These are phyloP conservation scores for Sinosuthora webbiana DNA, from an alignment of 2,113 vertebrate genomes.

Conservation along the genomic window DNA sequence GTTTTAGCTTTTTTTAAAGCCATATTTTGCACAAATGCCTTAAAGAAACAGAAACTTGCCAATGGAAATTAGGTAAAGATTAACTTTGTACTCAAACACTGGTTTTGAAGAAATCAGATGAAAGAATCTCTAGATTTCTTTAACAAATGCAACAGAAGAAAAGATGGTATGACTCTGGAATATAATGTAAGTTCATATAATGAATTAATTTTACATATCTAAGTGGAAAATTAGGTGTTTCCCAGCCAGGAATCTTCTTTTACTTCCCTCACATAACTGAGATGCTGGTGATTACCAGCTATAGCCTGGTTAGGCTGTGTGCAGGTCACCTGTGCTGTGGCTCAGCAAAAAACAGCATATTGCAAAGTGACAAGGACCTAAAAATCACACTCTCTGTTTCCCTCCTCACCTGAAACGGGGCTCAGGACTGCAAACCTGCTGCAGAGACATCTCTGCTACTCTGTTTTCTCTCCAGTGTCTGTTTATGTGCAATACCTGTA, in stretches of 20 bases:
- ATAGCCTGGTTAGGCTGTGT: background rate
- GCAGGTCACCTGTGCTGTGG: background rate
- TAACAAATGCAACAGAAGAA: background rate
- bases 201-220: background rate
- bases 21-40: background rate
- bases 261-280: rapidly evolving
- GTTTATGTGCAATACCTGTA: background rate
- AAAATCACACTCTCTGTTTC: rapidly evolving
- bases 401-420: background rate
- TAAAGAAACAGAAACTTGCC: background rate
- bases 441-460: background rate
- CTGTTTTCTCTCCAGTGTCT: background rate
- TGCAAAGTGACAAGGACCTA: background rate
- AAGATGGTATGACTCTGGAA: background rate
- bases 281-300: rapidly evolving
- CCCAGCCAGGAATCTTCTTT: background rate
- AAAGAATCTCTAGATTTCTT: constrained; percentile 33
- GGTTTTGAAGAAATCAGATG: constrained; percentile 7
- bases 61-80: background rate
- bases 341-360: background rate
- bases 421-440: background rate
- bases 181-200: background rate
- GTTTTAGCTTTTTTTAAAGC: constrained; percentile 8
- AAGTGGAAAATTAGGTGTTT: background rate
- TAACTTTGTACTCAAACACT: background rate